A percentile compares a stretch with the other conserved stretches of the same genome.
These are phyloP conservation scores for Haliclystus octoradiatus DNA, from an alignment of 30 jellyfish, hydroid and myxozoan species.

Conservation along the genomic window DNA sequence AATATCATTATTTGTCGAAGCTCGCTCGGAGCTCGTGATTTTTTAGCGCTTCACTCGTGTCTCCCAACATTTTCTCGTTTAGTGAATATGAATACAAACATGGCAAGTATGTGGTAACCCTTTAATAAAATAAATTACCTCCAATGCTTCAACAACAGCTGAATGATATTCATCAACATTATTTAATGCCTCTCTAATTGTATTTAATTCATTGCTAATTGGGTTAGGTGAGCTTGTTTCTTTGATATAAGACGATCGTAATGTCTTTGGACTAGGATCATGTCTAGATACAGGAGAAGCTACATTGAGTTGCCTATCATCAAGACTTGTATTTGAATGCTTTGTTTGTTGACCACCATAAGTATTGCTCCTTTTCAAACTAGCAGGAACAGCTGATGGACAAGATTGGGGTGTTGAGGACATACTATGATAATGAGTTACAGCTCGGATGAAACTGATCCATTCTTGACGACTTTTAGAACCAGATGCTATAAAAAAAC, in stretches of 20 bases:
- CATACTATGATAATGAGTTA: slow-evolving; percentile 68
- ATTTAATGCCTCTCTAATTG: slow-evolving; percentile 81
- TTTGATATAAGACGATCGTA: not conserved
- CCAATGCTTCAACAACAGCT: slow-evolving; percentile 78
- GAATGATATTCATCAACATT: slow-evolving; percentile 93
- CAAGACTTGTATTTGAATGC: not conserved
- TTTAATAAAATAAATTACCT: too few relatives aligned
- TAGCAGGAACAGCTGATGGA: not conserved
- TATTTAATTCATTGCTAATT: slow-evolving; percentile 68
- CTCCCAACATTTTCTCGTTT: too few relatives aligned
- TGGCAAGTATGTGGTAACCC: too few relatives aligned
- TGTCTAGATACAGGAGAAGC: not conserved
- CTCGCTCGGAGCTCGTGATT: too few relatives aligned
- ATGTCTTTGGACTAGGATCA: not conserved
- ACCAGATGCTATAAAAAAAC: slow-evolving; percentile 51
- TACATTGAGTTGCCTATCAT: not conserved
- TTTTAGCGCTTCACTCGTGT: too few relatives aligned
- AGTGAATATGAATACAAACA: too few relatives aligned
- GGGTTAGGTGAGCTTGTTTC: slow-evolving; percentile 33
- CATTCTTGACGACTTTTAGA: slow-evolving; percentile 91
- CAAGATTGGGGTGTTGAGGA: slow-evolving; percentile 15
- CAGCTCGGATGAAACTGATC: slow-evolving; percentile 97
- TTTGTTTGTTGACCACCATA: not conserved
- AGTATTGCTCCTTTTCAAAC: slow-evolving; percentile 32
- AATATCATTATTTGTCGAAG: too few relatives aligned